Conservation (phyloP, 35 echinoderm and acorn worm genomes). For the Lytechinus variegatus region DNA sequence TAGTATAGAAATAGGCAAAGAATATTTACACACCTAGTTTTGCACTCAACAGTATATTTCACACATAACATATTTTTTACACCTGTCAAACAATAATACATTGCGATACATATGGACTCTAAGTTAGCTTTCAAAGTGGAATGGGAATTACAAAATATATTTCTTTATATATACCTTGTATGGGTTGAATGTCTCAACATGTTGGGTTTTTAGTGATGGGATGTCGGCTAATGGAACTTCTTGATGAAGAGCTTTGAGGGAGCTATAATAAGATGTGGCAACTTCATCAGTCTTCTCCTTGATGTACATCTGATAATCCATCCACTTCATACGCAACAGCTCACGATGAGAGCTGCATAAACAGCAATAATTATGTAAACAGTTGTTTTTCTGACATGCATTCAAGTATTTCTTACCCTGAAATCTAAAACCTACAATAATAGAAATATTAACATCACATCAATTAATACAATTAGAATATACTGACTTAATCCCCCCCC, state of each 20-base stretch:
- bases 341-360: conserved; percentile 9
- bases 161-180: background rate
- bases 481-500: too few relatives aligned
- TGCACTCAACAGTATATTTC: background rate
- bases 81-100: background rate
- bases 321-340: background rate
- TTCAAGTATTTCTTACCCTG: too few relatives aligned
- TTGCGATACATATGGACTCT: background rate
- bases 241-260: conserved; percentile 27
- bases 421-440: too few relatives aligned
- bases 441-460: too few relatives aligned
- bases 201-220: conserved; percentile 20
- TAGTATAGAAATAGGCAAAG: background rate
- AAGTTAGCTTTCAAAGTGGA: background rate
- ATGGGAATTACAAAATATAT: background rate
- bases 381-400: too few relatives aligned
- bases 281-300: conserved; percentile 45
- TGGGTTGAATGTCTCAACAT: conserved; percentile 36
- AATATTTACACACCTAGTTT: background rate
- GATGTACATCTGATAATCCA: conserved; percentile 44
- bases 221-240: conserved; percentile 23
- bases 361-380: too few relatives aligned
- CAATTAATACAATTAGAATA: too few relatives aligned
- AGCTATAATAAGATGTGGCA: background rate
- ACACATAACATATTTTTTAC: background rate